A percentile compares a stretch with the other conserved stretches of the same genome.
Evolutionary conservation across 2,888 invertebrate species (phyloP).

Genomic region (Crematogaster levior): DNA sequence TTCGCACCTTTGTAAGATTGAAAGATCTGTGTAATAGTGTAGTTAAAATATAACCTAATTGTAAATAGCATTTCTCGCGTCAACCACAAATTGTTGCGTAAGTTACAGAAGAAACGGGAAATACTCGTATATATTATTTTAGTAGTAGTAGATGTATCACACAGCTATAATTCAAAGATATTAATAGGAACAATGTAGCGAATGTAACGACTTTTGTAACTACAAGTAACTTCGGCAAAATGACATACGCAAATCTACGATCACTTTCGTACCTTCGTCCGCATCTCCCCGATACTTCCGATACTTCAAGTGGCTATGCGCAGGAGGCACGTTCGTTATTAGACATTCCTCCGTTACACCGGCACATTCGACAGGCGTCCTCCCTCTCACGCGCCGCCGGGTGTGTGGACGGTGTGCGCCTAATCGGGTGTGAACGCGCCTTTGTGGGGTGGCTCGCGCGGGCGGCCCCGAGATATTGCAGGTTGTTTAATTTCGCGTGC

Average conservation of each 20-base stretch:
- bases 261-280: constrained; percentile 28
- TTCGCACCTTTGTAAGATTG: not conserved
- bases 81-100: no score
- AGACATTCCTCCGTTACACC: constrained; percentile 80
- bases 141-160: no score
- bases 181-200: not conserved
- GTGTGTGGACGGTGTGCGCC: constrained; percentile 75
- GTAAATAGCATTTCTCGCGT: not conserved
- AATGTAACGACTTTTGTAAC: no score
- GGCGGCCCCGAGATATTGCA: constrained; percentile 81
- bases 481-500: constrained; percentile 83
- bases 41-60: constrained; percentile 5
- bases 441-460: constrained; percentile 77
- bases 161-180: not conserved
- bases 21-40: not conserved
- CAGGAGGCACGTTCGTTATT: constrained; percentile 77
- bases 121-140: not conserved
- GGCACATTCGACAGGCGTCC: constrained; percentile 59
- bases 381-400: constrained; percentile 61
- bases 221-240: not conserved
- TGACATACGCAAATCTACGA: not conserved
- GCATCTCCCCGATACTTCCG: constrained; percentile 21
- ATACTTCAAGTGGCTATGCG: constrained; percentile 59
- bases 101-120: no score
- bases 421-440: constrained; percentile 84